Conservation (phyloP, 2,888 invertebrate genomes). For the Mimas tiliae region DNA sequence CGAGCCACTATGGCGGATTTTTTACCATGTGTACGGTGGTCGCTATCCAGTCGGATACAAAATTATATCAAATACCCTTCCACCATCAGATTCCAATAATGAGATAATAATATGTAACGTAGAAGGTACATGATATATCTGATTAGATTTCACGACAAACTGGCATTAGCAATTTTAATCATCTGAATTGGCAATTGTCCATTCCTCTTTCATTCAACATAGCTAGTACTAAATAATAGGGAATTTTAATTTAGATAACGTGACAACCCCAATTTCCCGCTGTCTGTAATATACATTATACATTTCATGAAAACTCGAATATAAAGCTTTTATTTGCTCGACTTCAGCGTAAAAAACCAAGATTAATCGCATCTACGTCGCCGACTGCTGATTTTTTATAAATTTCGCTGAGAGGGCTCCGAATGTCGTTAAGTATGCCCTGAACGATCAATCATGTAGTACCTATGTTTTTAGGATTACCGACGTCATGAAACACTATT, state of each 20-base stretch:
- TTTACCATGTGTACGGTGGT: no score
- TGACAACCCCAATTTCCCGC: neutral
- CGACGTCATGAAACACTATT: constrained; percentile 22
- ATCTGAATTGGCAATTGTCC: no score
- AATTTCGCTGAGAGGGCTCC: constrained; percentile 5
- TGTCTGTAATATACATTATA: neutral
- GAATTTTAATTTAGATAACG: neutral
- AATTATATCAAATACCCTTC: no score
- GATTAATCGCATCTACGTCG: constrained; percentile 38
- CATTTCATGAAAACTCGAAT: neutral
- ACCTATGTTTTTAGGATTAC: constrained; percentile 25
- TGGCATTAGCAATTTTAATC: no score
- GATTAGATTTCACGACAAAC: no score
- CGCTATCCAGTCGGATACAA: no score
- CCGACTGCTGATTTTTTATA: constrained; percentile 34
- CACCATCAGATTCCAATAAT: no score
- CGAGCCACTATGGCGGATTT: no score
- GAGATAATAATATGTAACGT: no score
- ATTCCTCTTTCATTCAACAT: no score
- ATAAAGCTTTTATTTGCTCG: constrained; percentile 16
- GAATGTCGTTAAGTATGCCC: constrained; percentile 18
- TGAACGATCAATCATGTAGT: constrained; percentile 36
- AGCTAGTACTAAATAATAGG: no score
- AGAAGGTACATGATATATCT: no score
- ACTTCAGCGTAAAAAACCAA: constrained; percentile 35